Percentiles rank a stretch among this genome's conserved stretches.
Conservation (phyloP, 1,140 invertebrate species). For the Eufriesea mexicana region DNA sequence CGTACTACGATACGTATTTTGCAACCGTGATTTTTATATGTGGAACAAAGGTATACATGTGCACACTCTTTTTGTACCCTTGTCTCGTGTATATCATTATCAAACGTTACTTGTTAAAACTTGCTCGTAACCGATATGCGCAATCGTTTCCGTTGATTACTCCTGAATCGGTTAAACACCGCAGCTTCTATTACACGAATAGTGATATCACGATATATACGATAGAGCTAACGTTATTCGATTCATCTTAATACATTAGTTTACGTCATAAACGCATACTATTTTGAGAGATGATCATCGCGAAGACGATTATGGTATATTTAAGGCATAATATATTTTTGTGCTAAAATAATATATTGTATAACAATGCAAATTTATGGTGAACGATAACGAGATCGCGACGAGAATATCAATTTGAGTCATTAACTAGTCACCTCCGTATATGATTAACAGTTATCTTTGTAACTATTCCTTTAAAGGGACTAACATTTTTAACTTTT, state of each 20-base stretch:
- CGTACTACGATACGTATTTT: not conserved
- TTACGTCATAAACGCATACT: no score
- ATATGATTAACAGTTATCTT: constrained; percentile 17
- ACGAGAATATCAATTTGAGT: constrained; percentile 17
- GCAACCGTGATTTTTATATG: constrained; percentile 7
- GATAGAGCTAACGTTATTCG: no score
- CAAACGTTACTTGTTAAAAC: constrained; percentile 19
- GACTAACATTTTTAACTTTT: no score
- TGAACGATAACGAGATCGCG: not conserved
- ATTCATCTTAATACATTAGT: no score
- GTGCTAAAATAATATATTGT: not conserved
- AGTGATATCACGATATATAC: no score
- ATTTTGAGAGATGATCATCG: no score
- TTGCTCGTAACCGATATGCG: constrained; percentile 14
- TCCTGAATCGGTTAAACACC: not conserved
- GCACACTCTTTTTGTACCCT: not conserved
- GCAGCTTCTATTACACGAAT: not conserved
- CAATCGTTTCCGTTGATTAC: constrained; percentile 10
- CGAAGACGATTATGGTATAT: no score
- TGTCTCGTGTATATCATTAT: constrained; percentile 1
- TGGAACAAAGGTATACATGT: not conserved
- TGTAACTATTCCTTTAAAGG: not conserved
- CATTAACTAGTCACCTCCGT: not conserved
- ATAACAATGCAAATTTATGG: constrained; percentile 2
- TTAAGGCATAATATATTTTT: not conserved